Evolutionary conservation across 2,888 invertebrate genomes (phyloP).

Genomic region (Oeneis ivallda): DNA sequence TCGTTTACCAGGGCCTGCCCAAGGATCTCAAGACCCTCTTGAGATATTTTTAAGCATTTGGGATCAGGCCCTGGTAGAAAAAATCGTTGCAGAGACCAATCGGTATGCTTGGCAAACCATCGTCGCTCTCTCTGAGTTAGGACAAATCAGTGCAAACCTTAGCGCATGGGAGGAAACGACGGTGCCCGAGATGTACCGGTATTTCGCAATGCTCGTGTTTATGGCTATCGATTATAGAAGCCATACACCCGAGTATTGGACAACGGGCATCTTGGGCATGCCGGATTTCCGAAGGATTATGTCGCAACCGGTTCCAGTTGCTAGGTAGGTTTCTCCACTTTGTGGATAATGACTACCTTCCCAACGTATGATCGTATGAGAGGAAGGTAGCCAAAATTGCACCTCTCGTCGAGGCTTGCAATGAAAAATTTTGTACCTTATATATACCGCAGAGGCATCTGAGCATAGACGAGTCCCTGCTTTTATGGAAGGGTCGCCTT

Average conservation of each 20-base stretch:
- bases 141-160: background rate
- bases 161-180: background rate
- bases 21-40: background rate
- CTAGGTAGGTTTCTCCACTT: constrained; percentile 37
- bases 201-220: constrained; percentile 20
- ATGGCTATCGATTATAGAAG: constrained; percentile 34
- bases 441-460: constrained; percentile 32
- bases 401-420: constrained; percentile 36
- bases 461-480: constrained; percentile 40
- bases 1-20: background rate
- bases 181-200: constrained; percentile 1
- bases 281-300: background rate
- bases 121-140: background rate
- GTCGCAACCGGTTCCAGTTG: background rate
- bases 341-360: constrained; percentile 35
- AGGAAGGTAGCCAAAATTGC: constrained; percentile 37
- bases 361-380: constrained; percentile 20
- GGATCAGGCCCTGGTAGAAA: constrained; percentile 3
- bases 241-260: constrained; percentile 23
- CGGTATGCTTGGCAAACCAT: constrained; percentile 17
- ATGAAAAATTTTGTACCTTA: constrained; percentile 34
- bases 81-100: constrained; percentile 1
- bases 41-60: background rate
- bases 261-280: constrained; percentile 1
- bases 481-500: constrained; percentile 40